These are phyloP conservation scores for Pluvianellus socialis DNA, from an alignment of 2,113 vertebrate species.

Conservation along the genomic window DNA sequence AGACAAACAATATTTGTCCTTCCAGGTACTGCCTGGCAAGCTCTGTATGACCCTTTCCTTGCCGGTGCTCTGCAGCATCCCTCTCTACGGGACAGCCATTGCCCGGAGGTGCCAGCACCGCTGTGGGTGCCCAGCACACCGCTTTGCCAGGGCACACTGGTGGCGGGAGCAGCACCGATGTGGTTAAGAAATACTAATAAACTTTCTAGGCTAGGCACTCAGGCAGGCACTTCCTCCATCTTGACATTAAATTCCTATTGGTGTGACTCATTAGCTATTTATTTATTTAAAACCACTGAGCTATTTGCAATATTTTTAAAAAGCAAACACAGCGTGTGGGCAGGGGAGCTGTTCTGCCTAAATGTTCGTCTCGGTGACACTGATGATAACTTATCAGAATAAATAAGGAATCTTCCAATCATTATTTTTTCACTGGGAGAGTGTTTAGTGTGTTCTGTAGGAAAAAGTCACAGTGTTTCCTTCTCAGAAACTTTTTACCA, in stretches of 20 bases:
- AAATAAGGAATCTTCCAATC: constrained; percentile 57
- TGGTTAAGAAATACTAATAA: constrained; percentile 33
- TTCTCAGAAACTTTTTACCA: constrained; percentile 35
- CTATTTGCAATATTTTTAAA: constrained; percentile 56
- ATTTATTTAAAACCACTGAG: constrained; percentile 65
- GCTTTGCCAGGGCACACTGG: no score
- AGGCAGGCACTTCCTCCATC: constrained; percentile 56
- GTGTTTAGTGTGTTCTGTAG: neutral
- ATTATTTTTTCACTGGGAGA: neutral
- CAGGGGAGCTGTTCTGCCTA: constrained; percentile 52
- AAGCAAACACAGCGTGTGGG: constrained; percentile 62
- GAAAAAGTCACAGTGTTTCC: constrained; percentile 31
- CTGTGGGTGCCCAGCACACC: neutral
- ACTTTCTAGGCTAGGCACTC: constrained; percentile 30
- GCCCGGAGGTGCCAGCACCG: rapidly evolving
- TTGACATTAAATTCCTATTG: constrained; percentile 63
- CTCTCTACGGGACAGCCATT: rapidly evolving
- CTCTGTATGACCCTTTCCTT: neutral
- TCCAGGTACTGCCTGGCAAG: neutral
- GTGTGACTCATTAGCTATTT: constrained; percentile 70
- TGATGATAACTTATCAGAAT: constrained; percentile 55
- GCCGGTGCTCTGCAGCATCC: rapidly evolving
- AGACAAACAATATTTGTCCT: neutral
- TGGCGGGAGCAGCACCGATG: neutral
- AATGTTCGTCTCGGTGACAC: constrained; percentile 14